These are phyloP conservation scores for Toxotes jaculatrix DNA, from an alignment of 2,113 vertebrate species.

Conservation along the genomic window DNA sequence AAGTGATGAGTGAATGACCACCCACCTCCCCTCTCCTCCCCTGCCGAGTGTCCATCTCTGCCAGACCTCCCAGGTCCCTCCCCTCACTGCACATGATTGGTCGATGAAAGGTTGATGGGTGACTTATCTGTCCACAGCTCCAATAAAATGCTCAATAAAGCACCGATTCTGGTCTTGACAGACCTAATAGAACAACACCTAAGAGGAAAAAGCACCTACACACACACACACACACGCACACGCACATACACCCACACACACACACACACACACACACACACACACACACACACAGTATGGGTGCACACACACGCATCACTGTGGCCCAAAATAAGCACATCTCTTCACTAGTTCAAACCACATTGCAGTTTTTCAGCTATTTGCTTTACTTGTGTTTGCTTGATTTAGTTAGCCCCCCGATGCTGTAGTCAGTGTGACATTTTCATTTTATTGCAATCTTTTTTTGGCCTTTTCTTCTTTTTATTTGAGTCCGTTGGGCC, in stretches of 20 bases:
- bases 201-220: conserved; percentile 48
- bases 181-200: conserved; percentile 73
- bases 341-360: conserved; percentile 34
- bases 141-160: conserved; percentile 80
- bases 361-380: conserved; percentile 40
- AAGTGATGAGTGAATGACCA: conserved; percentile 82
- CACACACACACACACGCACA: conserved; percentile 17
- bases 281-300: background rate
- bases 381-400: conserved; percentile 39
- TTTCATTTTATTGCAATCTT: background rate
- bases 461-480: background rate
- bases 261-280: conserved; percentile 21
- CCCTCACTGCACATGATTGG: conserved; percentile 74
- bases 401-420: conserved; percentile 1
- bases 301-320: conserved; percentile 8
- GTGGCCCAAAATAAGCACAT: conserved; percentile 65
- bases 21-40: conserved; percentile 29
- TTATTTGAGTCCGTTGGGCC: background rate
- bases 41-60: conserved; percentile 58
- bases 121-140: conserved; percentile 66
- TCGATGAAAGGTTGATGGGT: conserved; percentile 81
- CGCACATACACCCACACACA: conserved; percentile 21
- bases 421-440: background rate
- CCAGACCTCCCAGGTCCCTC: conserved; percentile 73
- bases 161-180: conserved; percentile 52